Percentiles rank a stretch among this genome's conserved stretches.
Conservation (phyloP, 2,888 invertebrate genomes). For the Venusia cambrica region DNA sequence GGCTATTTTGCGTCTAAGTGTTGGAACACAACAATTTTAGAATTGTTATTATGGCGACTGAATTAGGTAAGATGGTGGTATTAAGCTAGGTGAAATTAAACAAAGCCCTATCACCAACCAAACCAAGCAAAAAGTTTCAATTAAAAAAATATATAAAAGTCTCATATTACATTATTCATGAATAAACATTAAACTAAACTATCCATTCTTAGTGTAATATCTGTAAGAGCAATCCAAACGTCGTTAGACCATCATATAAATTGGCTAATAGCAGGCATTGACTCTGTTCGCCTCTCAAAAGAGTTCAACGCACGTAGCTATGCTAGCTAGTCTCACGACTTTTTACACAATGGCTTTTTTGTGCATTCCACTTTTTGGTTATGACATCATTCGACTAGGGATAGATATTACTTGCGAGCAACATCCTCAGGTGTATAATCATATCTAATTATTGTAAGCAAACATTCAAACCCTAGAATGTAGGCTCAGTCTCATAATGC, state of each 20-base stretch:
- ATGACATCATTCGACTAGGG: slow-evolving; percentile 67
- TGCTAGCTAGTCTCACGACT: slow-evolving; percentile 70
- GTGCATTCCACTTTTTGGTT: slow-evolving; percentile 69
- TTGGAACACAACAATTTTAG: no score
- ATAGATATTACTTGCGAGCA: slow-evolving; percentile 33
- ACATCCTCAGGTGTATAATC: slow-evolving; percentile 26
- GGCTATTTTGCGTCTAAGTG: no score
- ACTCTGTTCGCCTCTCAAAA: slow-evolving; percentile 62
- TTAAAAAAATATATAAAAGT: no score
- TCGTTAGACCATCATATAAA: slow-evolving; percentile 55
- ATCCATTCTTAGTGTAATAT: slow-evolving; percentile 29
- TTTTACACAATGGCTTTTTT: slow-evolving; percentile 77
- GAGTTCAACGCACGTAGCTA: slow-evolving; percentile 76
- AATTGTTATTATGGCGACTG: no score
- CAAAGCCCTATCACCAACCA: no score
- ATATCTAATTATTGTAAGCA: slow-evolving; percentile 21
- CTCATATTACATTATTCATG: no score
- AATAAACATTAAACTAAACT: no score
- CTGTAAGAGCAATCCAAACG: slow-evolving; percentile 47
- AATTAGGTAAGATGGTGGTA: no score
- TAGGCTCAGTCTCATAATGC: no score
- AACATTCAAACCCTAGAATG: slow-evolving; percentile 12
- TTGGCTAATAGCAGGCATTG: slow-evolving; percentile 70
- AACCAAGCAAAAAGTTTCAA: no score
- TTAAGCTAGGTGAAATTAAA: no score